Percentiles rank a stretch among this genome's conserved stretches.
phyloP scores from a whole-genome alignment of 1,140 invertebrate genomes.

The Anastrepha obliqua region DNA sequence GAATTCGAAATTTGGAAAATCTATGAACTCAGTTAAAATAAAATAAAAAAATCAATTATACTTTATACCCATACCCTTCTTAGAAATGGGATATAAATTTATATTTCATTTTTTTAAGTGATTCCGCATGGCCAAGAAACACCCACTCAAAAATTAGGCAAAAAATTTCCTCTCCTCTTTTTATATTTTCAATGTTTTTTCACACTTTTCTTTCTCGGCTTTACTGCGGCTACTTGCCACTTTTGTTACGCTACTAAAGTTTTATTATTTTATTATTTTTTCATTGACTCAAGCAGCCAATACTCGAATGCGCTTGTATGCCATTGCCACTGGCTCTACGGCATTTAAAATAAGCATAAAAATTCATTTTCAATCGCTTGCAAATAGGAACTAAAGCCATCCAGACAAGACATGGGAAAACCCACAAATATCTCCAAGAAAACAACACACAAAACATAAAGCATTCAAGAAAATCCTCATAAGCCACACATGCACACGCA shows the following conservation, averaged over 20 bases:
- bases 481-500: not conserved
- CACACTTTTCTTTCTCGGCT: not conserved
- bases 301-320: not conserved
- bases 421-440: not conserved
- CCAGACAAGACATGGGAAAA: not conserved
- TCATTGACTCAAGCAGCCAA: constrained; percentile 8
- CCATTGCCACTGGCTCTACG: not conserved
- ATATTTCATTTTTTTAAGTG: no score
- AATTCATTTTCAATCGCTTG: constrained; percentile 21
- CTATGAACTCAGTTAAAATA: no score
- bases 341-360: constrained; percentile 25
- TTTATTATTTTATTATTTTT: constrained; percentile 4
- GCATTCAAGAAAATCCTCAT: not conserved
- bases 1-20: no score
- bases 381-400: not conserved
- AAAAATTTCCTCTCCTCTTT: not conserved
- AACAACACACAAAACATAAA: not conserved
- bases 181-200: not conserved
- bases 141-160: not conserved
- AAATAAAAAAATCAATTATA: no score
- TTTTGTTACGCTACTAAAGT: constrained; percentile 15
- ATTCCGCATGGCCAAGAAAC: not conserved
- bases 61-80: no score
- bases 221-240: not conserved
- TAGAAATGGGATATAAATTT: no score